A percentile compares a stretch with the other conserved stretches of the same genome.
These are phyloP conservation scores for Melanargia galathea DNA, from an alignment of 2,888 invertebrate genomes.

Conservation along the genomic window DNA sequence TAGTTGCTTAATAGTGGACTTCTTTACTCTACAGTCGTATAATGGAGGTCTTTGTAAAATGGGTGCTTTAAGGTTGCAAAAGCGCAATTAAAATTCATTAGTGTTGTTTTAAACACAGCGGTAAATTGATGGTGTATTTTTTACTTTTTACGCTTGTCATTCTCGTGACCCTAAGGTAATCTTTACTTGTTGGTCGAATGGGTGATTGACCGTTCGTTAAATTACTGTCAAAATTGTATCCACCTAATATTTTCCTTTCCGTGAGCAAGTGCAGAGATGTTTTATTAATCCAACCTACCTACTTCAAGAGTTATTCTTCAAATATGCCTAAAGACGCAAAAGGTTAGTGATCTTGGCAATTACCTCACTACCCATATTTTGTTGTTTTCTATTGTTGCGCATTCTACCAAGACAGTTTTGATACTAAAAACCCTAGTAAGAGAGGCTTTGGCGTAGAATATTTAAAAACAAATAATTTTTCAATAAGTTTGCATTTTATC, in stretches of 20 bases:
- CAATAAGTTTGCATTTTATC: too few relatives aligned
- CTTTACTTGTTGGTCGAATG: background rate
- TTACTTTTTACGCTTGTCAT: conserved; percentile 25
- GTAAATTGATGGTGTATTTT: conserved; percentile 36
- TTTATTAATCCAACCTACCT: background rate
- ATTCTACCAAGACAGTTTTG: too few relatives aligned
- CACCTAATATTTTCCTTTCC: too few relatives aligned
- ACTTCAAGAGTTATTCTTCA: too few relatives aligned
- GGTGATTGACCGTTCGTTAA: conserved; percentile 9
- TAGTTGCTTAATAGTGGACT: conserved; percentile 24
- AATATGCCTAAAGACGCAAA: too few relatives aligned
- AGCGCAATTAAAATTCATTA: conserved; percentile 65
- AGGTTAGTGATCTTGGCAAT: too few relatives aligned
- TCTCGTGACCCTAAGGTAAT: conserved; percentile 7
- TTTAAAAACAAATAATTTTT: too few relatives aligned
- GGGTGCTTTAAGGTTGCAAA: conserved; percentile 46
- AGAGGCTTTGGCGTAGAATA: too few relatives aligned
- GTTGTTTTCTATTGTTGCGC: too few relatives aligned
- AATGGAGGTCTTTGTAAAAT: conserved; percentile 41
- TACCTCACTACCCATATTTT: too few relatives aligned
- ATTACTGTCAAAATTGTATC: background rate
- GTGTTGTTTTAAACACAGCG: conserved; percentile 42
- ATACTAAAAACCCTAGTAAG: too few relatives aligned
- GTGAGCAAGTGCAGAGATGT: background rate
- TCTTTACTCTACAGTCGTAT: conserved; percentile 27